Base-by-base conservation (phyloP, 2,888 invertebrate species). In the Mechanitis messenoides region DNA sequence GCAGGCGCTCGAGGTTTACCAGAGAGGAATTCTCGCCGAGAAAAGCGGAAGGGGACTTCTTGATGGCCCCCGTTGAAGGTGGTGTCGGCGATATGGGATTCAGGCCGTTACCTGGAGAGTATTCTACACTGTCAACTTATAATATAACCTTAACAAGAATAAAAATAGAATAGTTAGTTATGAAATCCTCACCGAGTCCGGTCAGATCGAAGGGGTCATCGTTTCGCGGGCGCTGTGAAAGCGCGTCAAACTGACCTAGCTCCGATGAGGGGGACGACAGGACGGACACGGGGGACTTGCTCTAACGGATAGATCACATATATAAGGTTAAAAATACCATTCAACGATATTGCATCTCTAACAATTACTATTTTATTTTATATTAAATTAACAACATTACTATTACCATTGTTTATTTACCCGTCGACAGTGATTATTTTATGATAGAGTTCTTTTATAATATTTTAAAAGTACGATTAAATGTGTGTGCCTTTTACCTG, bases 1-100 rank as follows among this genome's bases (percentile, higher is more conserved):
- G 96, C 79, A 99, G 93, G 83, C 98, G 97, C 91, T 99, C 99
- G 84, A 99, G 92, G 92, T 99, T 99, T 68, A 99, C 99, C 73
- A 99, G 93, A 72, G 95, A 93, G 11, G 97, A 97, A 91, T 99
- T 98, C 87, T 98, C 98, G 54, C 99, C 99, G 59, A 99, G 93
- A 91, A 99, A 99, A 75, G 96, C 94, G 72, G 97, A 96, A 2
- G 98, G 98, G 58, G 97, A 98, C 89, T 98, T 98, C 86, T 96
- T 96, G 53, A 92, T 83, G 33, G 92, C 92, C 65, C 91, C 91
- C 60, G 91, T 88, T 0, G 95, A 33, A 5, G 62, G 50, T 11
- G 68, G 56, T 7, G 65, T 58, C 47, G 62, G 56, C n/a, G 61
- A 62, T 46, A 60, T 55, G 92, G 95, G 62, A 80, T 85, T 60